Evolutionary conservation across 2,888 invertebrate species (phyloP).

Genomic region (Pardosa pseudoannulata): DNA sequence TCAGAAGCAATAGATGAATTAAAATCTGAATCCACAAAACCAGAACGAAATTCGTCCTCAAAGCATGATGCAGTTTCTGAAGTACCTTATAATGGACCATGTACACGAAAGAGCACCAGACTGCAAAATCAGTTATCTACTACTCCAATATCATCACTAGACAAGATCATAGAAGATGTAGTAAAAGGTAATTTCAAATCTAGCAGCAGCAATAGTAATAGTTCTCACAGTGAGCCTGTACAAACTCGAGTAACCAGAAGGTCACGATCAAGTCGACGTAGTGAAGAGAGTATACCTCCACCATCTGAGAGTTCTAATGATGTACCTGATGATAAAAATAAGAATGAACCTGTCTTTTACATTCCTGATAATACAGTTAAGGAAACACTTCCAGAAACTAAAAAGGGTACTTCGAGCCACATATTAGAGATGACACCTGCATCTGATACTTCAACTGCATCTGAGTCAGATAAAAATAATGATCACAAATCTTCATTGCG

Average conservation of each 20-base stretch:
- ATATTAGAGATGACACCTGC: neutral
- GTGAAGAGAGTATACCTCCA: constrained; percentile 71
- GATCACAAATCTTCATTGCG: constrained; percentile 52
- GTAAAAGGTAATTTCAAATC: constrained; percentile 82
- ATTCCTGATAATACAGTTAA: constrained; percentile 62
- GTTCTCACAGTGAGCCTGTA: constrained; percentile 32
- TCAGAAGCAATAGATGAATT: constrained; percentile 73
- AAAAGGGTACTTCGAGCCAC: constrained; percentile 38
- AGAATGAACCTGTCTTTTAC: constrained; percentile 66
- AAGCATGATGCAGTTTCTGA: constrained; percentile 41
- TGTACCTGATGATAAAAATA: constrained; percentile 54
- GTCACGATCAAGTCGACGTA: constrained; percentile 70
- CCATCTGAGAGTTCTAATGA: constrained; percentile 44
- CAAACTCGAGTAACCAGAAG: constrained; percentile 60
- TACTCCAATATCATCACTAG: constrained; percentile 85
- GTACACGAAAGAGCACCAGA: constrained; percentile 74
- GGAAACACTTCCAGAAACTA: constrained; percentile 36
- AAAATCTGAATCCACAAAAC: constrained; percentile 44
- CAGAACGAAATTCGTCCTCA: constrained; percentile 37
- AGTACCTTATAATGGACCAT: constrained; percentile 35
- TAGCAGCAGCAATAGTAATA: constrained; percentile 15
- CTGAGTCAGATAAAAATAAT: constrained; percentile 39
- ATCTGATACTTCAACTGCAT: constrained; percentile 18
- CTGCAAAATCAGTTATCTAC: constrained; percentile 78
- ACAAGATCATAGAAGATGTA: constrained; percentile 93